These are phyloP conservation scores for Chauna torquata DNA, from an alignment of 2,113 vertebrate species.

Conservation along the genomic window DNA sequence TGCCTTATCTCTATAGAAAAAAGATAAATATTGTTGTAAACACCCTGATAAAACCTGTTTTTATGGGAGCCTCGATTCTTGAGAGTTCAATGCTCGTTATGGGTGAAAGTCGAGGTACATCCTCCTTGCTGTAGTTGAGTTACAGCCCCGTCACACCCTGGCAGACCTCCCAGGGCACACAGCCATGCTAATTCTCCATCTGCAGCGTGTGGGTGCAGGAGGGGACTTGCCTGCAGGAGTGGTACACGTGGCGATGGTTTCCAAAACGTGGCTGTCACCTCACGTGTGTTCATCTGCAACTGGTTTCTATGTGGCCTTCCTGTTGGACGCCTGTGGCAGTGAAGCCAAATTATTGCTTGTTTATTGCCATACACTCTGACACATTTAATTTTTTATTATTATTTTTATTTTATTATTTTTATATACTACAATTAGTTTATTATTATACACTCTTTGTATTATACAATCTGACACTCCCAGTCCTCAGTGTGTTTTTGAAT, in stretches of 20 bases:
- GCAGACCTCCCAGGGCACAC: rapidly evolving
- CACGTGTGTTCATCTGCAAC: not conserved
- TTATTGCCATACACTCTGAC: too few relatives aligned
- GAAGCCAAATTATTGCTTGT: not conserved
- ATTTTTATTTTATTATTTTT: not conserved
- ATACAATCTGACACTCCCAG: not conserved
- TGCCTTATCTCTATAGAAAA: not conserved
- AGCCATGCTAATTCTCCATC: rapidly evolving
- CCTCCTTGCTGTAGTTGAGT: not conserved
- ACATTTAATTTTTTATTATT: not conserved
- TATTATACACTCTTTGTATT: not conserved
- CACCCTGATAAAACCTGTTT: not conserved
- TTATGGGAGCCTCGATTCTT: too few relatives aligned
- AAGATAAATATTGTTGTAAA: not conserved
- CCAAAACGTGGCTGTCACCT: not conserved
- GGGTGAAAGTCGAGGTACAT: not conserved
- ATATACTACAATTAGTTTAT: not conserved
- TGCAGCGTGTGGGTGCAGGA: not conserved
- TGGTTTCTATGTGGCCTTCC: not conserved
- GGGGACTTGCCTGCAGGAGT: not conserved
- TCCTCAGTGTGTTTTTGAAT: not conserved
- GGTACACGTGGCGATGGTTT: rapidly evolving
- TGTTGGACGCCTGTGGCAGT: not conserved
- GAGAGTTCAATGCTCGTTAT: too few relatives aligned
- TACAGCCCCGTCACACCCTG: rapidly evolving